A percentile compares a stretch with the other conserved stretches of the same genome.
Evolutionary conservation across 2,113 vertebrate species (phyloP).

Genomic region (Mesoclemmys tuberculata): DNA sequence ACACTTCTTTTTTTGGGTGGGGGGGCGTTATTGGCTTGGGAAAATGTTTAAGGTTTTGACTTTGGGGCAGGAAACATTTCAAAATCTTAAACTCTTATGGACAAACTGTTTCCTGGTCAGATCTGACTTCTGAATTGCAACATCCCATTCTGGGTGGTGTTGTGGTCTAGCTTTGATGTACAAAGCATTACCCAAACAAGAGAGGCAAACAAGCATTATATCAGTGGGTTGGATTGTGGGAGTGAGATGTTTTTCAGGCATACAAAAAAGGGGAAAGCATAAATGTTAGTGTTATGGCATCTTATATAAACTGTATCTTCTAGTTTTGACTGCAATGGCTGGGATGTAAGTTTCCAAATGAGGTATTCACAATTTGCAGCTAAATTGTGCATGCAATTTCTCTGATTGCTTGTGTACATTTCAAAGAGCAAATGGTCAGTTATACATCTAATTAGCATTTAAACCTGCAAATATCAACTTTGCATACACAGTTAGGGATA

Average conservation of each 20-base stretch:
- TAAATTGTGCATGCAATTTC: neutral
- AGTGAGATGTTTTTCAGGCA: neutral
- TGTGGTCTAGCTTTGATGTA: neutral
- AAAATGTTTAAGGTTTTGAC: neutral
- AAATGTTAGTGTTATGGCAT: neutral
- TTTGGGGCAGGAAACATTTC: neutral
- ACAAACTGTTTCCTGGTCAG: neutral
- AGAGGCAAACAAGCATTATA: neutral
- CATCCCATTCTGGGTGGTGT: too few relatives aligned
- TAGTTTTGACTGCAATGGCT: neutral
- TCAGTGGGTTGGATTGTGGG: neutral
- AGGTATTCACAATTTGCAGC: neutral
- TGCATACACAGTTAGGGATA: neutral
- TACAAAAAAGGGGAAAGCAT: neutral
- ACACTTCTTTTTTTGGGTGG: too few relatives aligned
- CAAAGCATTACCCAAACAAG: neutral
- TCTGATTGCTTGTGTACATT: neutral
- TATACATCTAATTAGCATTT: neutral
- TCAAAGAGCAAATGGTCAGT: neutral
- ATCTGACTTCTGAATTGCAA: neutral
- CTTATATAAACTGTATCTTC: neutral
- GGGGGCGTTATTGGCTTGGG: neutral
- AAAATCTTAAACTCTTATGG: neutral
- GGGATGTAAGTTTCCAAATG: neutral
- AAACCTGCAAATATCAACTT: neutral